These are phyloP conservation scores for Rhinophrynus dorsalis DNA, from an alignment of 2,797 vertebrate genomes.

Conservation along the genomic window DNA sequence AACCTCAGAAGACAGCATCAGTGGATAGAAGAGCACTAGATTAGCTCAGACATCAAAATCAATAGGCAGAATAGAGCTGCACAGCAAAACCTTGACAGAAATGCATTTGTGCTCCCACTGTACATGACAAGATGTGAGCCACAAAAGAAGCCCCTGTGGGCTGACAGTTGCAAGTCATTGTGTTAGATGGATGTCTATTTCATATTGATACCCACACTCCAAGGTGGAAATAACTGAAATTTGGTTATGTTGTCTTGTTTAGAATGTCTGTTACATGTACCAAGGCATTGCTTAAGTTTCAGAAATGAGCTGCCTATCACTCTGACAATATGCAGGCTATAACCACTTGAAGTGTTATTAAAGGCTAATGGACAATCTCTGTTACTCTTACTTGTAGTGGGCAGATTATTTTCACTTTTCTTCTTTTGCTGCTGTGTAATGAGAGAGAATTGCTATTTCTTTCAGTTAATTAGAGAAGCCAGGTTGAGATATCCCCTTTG, in stretches of 20 bases:
- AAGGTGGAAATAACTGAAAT: not conserved
- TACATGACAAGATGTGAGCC: no score
- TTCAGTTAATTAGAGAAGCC: slow-evolving; percentile 52
- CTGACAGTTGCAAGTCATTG: not conserved
- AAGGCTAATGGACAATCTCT: slow-evolving; percentile 42
- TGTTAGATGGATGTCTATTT: not conserved
- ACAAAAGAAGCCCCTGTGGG: not conserved
- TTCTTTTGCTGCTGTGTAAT: slow-evolving; percentile 48
- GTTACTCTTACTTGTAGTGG: slow-evolving; percentile 45
- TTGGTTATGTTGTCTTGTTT: not conserved
- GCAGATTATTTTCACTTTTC: slow-evolving; percentile 54
- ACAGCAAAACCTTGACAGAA: no score
- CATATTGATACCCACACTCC: not conserved
- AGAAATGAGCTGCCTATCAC: slow-evolving; percentile 1
- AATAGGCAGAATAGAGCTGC: no score
- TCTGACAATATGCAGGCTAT: slow-evolving; percentile 35
- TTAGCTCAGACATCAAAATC: no score
- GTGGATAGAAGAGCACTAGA: no score
- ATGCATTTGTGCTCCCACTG: no score
- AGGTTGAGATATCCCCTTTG: slow-evolving; percentile 55
- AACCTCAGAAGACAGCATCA: no score
- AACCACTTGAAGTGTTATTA: slow-evolving; percentile 53
- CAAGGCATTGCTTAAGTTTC: not conserved
- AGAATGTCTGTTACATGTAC: not conserved
- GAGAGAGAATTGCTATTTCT: slow-evolving; percentile 55